Conservation (phyloP, 1,140 invertebrate genomes). For the Brachionus sp. region DNA sequence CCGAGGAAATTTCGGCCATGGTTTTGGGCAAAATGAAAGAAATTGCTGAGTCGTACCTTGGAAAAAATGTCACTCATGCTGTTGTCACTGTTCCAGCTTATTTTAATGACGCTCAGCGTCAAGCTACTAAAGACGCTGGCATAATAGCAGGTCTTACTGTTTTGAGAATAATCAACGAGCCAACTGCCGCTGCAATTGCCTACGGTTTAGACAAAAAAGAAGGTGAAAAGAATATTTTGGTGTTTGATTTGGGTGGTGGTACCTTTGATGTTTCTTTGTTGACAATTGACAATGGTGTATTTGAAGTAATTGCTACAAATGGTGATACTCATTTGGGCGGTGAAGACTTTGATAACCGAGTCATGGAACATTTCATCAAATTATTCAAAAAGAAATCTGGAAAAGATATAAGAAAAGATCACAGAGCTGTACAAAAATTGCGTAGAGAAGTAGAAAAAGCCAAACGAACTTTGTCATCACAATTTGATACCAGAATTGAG, state of each 20-base stretch:
- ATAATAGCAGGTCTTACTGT: slow-evolving; percentile 66
- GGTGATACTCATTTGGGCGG: slow-evolving; percentile 96
- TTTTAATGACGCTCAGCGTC: slow-evolving; percentile 78
- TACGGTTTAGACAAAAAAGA: slow-evolving; percentile 99
- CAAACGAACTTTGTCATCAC: slow-evolving; percentile 87
- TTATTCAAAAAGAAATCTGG: slow-evolving; percentile 98
- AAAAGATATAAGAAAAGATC: slow-evolving; percentile 90
- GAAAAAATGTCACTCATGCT: slow-evolving; percentile 88
- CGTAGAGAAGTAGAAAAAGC: slow-evolving; percentile 95
- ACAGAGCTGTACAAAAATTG: slow-evolving; percentile 89
- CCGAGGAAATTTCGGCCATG: slow-evolving; percentile 97
- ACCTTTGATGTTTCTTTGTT: slow-evolving; percentile 98
- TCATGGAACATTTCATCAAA: slow-evolving; percentile 98
- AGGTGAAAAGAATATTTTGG: slow-evolving; percentile 96
- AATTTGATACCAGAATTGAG: slow-evolving; percentile 94
- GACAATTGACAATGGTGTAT: slow-evolving; percentile 96
- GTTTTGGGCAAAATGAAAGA: slow-evolving; percentile 96
- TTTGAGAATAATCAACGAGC: slow-evolving; percentile 99
- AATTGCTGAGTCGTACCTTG: slow-evolving; percentile 91
- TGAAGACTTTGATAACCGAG: slow-evolving; percentile 96
- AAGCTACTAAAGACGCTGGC: slow-evolving; percentile 61
- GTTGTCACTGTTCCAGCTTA: slow-evolving; percentile 97
- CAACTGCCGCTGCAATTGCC: slow-evolving; percentile 87
- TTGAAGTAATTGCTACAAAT: slow-evolving; percentile 86
- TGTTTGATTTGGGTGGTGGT: slow-evolving; percentile 98